phyloP scores from a whole-genome alignment of 2,888 invertebrate genomes.

The Morinoia aosen region DNA sequence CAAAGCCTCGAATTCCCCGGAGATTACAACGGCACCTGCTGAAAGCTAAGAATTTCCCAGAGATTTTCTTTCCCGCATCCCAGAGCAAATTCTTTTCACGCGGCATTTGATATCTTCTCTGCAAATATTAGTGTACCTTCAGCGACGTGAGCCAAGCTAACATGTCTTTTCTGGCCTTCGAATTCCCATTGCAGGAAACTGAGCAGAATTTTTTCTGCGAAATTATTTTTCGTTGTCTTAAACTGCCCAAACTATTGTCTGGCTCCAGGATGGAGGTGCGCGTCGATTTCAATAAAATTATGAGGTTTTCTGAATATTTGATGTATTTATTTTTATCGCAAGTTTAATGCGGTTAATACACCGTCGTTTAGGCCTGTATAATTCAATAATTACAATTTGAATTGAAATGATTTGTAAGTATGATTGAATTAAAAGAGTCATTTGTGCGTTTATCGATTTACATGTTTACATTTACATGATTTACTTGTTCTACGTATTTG shows the following conservation, averaged over 20 bases:
- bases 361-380: no score
- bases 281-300: no score
- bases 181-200: neutral
- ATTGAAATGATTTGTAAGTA: no score
- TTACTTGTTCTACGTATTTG: no score
- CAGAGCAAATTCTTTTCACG: neutral
- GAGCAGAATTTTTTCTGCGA: neutral
- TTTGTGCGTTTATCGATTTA: no score
- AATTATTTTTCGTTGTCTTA: neutral
- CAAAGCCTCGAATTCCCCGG: conserved; percentile 5
- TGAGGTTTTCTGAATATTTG: no score
- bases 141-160: neutral
- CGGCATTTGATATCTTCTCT: conserved; percentile 20
- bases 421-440: no score
- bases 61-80: neutral
- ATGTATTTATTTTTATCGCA: no score
- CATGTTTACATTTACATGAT: no score
- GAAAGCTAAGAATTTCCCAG: conserved; percentile 12
- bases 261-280: neutral
- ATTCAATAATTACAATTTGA: no score
- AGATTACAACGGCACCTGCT: conserved; percentile 24
- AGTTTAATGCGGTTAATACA: no score
- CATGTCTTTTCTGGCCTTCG: neutral
- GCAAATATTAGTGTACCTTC: neutral
- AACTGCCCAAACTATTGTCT: neutral